A percentile compares a stretch with the other conserved stretches of the same genome.
Conservation (phyloP, 2,113 vertebrate genomes). For the Rhineura floridana region DNA sequence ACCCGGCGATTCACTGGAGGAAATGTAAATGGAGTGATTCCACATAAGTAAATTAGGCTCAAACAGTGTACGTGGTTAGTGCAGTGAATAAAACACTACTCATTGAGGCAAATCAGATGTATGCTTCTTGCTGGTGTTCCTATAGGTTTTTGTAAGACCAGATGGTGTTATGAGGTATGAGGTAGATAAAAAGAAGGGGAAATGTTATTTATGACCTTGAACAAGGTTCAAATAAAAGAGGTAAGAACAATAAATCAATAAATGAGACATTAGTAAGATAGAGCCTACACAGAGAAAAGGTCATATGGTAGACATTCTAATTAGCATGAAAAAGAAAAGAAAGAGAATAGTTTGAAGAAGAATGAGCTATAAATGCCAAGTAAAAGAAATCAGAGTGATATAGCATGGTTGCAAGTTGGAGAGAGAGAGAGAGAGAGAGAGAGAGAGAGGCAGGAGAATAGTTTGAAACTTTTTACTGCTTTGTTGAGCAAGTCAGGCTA, state of each 20-base stretch:
- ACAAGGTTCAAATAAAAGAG: conserved; percentile 24
- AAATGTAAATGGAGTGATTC: conserved; percentile 1
- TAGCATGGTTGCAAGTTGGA: not conserved
- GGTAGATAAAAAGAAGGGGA: not conserved
- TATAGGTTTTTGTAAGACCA: conserved; percentile 12
- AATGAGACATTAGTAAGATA: not conserved
- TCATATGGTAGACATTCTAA: not conserved
- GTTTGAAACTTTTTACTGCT: conserved; percentile 24
- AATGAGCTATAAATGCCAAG: not conserved
- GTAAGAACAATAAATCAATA: not conserved
- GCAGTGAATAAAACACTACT: conserved; percentile 37
- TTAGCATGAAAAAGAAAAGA: not conserved
- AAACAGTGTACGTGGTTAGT: not conserved
- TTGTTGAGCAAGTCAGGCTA: conserved; percentile 24
- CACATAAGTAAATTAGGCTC: conserved; percentile 28
- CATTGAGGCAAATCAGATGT: conserved; percentile 26
- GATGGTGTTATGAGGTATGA: conserved; percentile 23
- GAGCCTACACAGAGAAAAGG: not conserved
- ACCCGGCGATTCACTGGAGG: no score
- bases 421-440: not conserved
- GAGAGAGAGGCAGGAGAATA: not conserved
- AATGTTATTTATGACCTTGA: conserved; percentile 30
- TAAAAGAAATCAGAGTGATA: not conserved
- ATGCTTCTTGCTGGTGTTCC: not conserved
- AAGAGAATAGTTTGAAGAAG: not conserved